phyloP scores from a whole-genome alignment of 2,888 invertebrate genomes.

The Mamestra brassicae region DNA sequence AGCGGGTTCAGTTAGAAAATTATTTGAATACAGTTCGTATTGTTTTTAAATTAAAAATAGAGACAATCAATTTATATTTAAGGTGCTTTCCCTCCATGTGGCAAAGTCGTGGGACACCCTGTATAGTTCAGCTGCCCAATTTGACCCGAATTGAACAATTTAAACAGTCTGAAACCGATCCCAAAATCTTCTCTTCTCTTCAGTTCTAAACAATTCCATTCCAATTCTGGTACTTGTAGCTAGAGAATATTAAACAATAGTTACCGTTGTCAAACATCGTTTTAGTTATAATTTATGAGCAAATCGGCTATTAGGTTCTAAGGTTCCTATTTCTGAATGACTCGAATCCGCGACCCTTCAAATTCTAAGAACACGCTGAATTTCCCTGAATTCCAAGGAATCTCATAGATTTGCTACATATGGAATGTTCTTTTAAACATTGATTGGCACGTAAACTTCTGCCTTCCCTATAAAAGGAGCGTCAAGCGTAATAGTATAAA shows the following conservation, averaged over 20 bases:
- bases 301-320: neutral
- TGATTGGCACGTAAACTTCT: neutral
- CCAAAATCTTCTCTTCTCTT: slow-evolving; percentile 32
- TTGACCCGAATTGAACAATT: neutral
- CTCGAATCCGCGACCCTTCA: neutral
- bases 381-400: neutral
- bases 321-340: neutral
- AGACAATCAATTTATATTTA: too few species aligned
- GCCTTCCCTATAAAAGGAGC: neutral
- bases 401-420: neutral
- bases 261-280: slow-evolving; percentile 6
- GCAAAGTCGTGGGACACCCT: too few species aligned
- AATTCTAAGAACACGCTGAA: neutral
- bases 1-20: too few species aligned
- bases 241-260: slow-evolving; percentile 34
- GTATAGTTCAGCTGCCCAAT: too few species aligned
- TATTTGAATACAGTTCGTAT: too few species aligned
- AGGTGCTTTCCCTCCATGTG: too few species aligned
- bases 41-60: too few species aligned
- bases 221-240: slow-evolving; percentile 8
- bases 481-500: neutral
- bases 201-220: slow-evolving; percentile 31
- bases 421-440: too few species aligned
- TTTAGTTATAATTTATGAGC: slow-evolving; percentile 21
- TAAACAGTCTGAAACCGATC: neutral